A percentile compares a stretch with the other conserved stretches of the same genome.
These are phyloP conservation scores for Datnioides undecimradiatus DNA, from an alignment of 2,113 vertebrate genomes.

Conservation along the genomic window DNA sequence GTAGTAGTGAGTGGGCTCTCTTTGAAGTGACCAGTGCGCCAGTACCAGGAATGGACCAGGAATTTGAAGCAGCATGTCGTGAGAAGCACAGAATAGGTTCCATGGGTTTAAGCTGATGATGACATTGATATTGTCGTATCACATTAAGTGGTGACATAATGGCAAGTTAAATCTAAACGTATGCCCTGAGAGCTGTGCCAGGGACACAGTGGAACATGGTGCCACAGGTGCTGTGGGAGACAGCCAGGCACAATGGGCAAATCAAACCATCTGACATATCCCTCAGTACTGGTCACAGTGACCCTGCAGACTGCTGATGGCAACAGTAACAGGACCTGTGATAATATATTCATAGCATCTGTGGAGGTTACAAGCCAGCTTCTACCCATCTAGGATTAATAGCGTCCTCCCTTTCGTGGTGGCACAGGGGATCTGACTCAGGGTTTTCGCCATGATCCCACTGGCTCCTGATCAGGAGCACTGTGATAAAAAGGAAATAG, in stretches of 20 bases:
- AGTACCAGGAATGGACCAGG: background rate
- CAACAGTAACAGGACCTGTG: background rate
- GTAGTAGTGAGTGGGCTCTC: conserved; percentile 4
- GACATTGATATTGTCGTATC: conserved; percentile 11
- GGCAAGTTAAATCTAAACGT: background rate
- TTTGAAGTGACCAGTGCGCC: background rate
- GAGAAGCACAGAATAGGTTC: background rate
- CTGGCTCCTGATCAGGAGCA: background rate
- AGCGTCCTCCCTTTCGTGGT: conserved; percentile 5
- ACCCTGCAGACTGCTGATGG: background rate
- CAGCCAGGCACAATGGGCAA: background rate
- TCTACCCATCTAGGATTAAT: background rate
- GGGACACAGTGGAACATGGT: conserved; percentile 17
- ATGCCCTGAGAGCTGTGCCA: background rate
- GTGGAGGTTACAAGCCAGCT: conserved; percentile 1
- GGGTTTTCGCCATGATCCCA: background rate
- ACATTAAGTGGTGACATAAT: conserved; percentile 12
- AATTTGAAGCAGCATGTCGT: background rate
- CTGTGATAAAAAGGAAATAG: background rate
- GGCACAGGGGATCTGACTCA: background rate
- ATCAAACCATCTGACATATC: background rate
- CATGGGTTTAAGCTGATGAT: background rate
- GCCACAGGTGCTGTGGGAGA: background rate
- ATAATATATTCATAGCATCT: background rate
- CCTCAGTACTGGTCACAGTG: background rate